These are phyloP conservation scores for Orchesella cincta DNA, from an alignment of 1,140 invertebrate genomes.

Conservation along the genomic window DNA sequence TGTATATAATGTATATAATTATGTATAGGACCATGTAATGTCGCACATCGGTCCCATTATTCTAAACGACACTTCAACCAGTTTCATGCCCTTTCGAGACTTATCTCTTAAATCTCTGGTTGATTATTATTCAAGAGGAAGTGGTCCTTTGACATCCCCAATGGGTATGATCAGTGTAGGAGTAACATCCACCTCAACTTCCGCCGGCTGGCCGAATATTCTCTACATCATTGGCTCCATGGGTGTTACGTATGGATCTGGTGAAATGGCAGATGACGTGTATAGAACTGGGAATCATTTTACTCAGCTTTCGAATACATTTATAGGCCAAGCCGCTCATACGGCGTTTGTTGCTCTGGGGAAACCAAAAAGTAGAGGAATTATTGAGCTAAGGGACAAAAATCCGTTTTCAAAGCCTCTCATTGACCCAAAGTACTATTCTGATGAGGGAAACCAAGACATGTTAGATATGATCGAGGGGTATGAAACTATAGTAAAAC, in stretches of 20 bases:
- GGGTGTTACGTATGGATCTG: constrained; percentile 19
- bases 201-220: constrained; percentile 40
- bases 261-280: neutral
- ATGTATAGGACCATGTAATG: constrained; percentile 56
- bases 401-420: constrained; percentile 45
- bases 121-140: constrained; percentile 34
- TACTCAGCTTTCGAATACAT: neutral
- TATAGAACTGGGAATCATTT: constrained; percentile 6
- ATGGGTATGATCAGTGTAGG: constrained; percentile 21
- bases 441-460: too few relatives aligned
- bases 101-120: constrained; percentile 1
- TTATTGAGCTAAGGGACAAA: constrained; percentile 40
- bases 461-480: too few relatives aligned
- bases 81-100: constrained; percentile 13
- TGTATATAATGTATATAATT: too few relatives aligned
- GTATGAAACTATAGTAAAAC: too few relatives aligned
- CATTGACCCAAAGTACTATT: constrained; percentile 51
- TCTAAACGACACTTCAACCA: constrained; percentile 35
- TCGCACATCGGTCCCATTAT: constrained; percentile 30
- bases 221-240: constrained; percentile 26
- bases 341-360: constrained; percentile 32
- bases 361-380: constrained; percentile 49
- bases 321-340: constrained; percentile 28
- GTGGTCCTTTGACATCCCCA: constrained; percentile 27
- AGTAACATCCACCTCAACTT: neutral